Conservation (phyloP, 2,797 vertebrate genomes). For the Borostomias antarcticus region DNA sequence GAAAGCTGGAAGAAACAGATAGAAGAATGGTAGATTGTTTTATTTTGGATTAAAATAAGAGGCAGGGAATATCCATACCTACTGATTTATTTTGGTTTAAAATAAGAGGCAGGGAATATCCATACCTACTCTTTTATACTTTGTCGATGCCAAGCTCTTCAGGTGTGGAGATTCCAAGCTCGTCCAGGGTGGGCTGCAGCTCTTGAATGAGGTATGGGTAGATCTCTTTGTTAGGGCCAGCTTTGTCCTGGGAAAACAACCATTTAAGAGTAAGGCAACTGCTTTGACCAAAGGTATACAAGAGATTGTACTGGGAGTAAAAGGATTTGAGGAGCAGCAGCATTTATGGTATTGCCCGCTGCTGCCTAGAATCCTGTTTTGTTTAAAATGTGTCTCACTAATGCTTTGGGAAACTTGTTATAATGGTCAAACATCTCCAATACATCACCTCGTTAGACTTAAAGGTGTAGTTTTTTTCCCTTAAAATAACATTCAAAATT, state of each 20-base stretch:
- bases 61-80: constrained; percentile 26
- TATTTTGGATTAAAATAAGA: not conserved
- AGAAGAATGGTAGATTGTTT: constrained; percentile 20
- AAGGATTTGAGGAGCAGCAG: no score
- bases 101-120: not conserved
- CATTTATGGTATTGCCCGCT: not conserved
- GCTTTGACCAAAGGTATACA: not conserved
- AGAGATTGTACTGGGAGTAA: no score
- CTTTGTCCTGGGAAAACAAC: constrained; percentile 82
- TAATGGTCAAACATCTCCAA: not conserved
- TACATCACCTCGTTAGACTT: no score
- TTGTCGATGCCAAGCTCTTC: constrained; percentile 94
- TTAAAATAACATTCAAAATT: no score
- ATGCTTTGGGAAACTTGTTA: constrained; percentile 19
- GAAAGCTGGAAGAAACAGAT: constrained; percentile 47
- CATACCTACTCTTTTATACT: constrained; percentile 72
- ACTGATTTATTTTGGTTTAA: constrained; percentile 19
- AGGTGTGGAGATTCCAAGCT: constrained; percentile 92
- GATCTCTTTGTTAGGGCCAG: constrained; percentile 93
- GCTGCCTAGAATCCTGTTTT: not conserved
- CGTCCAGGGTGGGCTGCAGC: constrained; percentile 86
- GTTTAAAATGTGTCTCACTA: not conserved
- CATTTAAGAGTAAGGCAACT: not conserved
- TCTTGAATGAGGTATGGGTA: constrained; percentile 95
- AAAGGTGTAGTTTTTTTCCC: no score